Evolutionary conservation across 2,888 invertebrate genomes (phyloP), one percentile per base, ranked within the genome.

Genomic region (Lysandra bellargus): DNA sequence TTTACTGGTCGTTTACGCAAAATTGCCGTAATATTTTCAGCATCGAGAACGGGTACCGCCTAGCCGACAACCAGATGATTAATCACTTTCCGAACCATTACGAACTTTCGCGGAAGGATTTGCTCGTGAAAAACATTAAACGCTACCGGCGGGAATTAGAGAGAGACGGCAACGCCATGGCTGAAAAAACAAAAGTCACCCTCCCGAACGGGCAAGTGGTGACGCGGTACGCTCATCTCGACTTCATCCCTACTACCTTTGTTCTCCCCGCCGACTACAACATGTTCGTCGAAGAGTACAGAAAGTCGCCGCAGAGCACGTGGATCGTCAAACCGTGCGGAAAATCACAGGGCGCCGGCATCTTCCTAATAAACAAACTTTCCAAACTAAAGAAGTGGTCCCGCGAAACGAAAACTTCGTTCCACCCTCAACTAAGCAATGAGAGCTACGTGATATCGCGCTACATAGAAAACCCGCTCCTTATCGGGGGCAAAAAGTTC

Each of bases 241-340:
- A 99, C 93, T 98, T 99, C 86, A 97, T 99, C 84, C 99, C 99
- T 0, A 96, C 98, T 5, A 99, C 99, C 0, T 99, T 98, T 89
- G 98, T 99, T 76, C 92, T 99, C 79, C 99, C 99, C 2, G 98
- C 98, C 72, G 99, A 99, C 92, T 99, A 99, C 90, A 99, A 99
- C 89, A 97, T 99, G 96, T 99, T 99, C 91, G 99, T 99, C 0
- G 99, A 99, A 88, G 99, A 99, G 88, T 99, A 99, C 89, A 95
- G 98, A 79, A 98, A 98, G 92, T 98, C 97, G 83, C 98, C 99
- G 0, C 97, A 98, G 86, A 98, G 98, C 83, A 99, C 99, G 0
- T 99, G 99, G 99, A 99, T 99, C 82, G 98, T 99, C 97, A 99
- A 99, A 90, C 99, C 99, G 0, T 98, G 98, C 88, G 98, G 98